phyloP scores from a whole-genome alignment of 2,888 invertebrate genomes.

The Heliconius erato region DNA sequence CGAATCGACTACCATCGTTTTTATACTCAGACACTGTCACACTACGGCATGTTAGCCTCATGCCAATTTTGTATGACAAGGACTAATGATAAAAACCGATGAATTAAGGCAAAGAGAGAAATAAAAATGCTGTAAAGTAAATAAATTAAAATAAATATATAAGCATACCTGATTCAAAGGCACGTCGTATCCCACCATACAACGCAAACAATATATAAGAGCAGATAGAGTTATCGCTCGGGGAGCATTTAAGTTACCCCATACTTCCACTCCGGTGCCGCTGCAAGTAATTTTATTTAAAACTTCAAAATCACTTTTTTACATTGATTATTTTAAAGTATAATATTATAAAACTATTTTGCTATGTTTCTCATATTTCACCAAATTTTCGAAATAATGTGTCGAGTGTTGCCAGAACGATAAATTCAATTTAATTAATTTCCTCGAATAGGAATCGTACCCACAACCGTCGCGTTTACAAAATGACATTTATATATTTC shows the following conservation, averaged over 20 bases:
- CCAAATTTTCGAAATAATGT: no score
- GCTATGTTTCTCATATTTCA: no score
- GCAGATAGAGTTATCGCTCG: constrained; percentile 98
- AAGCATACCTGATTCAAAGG: constrained; percentile 95
- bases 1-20: background rate
- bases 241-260: constrained; percentile 99
- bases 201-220: constrained; percentile 98
- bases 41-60: background rate
- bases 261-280: constrained; percentile 96
- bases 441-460: no score
- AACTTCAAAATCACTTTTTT: no score
- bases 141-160: background rate
- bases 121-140: background rate
- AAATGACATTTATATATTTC: no score
- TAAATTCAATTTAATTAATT: no score
- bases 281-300: constrained; percentile 69
- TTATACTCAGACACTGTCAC: background rate
- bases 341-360: no score
- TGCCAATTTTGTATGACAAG: no score
- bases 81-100: no score
- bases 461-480: no score
- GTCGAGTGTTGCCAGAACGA: no score
- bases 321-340: no score
- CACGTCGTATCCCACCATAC: constrained; percentile 98
- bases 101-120: background rate